phyloP scores from a whole-genome alignment of 2,113 vertebrate genomes.

The Lonchura striata region DNA sequence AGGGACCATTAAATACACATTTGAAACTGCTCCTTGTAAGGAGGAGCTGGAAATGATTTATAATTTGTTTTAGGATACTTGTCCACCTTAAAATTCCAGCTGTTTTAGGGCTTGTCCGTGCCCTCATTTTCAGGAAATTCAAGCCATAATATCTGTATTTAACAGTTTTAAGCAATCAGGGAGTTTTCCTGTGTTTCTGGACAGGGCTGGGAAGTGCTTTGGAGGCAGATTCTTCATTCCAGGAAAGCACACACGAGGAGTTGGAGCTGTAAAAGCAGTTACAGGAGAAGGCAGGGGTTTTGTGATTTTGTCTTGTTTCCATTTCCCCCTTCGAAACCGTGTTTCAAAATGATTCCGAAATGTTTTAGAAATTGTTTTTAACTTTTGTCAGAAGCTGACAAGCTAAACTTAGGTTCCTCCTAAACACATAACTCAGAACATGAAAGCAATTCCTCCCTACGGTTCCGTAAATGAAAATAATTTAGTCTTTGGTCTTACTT shows the following conservation, averaged over 20 bases:
- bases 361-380: neutral
- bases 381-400: slow-evolving; percentile 6
- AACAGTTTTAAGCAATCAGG: neutral
- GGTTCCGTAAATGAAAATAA: slow-evolving; percentile 15
- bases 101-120: neutral
- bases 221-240: neutral
- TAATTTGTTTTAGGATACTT: neutral
- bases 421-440: neutral
- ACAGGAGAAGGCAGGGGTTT: neutral
- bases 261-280: neutral
- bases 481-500: slow-evolving; percentile 43
- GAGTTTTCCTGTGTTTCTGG: neutral
- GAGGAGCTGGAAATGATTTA: neutral
- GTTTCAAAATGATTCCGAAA: neutral
- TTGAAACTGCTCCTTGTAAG: neutral
- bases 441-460: neutral
- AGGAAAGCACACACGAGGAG: accelerated
- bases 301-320: neutral
- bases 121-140: neutral
- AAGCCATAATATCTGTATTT: neutral
- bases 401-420: neutral
- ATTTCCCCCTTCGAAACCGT: neutral
- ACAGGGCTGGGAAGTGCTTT: neutral
- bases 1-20: accelerated
- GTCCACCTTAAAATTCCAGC: neutral